Evolutionary conservation across 2,888 invertebrate species (phyloP).

Genomic region (Achlya flavicornis): DNA sequence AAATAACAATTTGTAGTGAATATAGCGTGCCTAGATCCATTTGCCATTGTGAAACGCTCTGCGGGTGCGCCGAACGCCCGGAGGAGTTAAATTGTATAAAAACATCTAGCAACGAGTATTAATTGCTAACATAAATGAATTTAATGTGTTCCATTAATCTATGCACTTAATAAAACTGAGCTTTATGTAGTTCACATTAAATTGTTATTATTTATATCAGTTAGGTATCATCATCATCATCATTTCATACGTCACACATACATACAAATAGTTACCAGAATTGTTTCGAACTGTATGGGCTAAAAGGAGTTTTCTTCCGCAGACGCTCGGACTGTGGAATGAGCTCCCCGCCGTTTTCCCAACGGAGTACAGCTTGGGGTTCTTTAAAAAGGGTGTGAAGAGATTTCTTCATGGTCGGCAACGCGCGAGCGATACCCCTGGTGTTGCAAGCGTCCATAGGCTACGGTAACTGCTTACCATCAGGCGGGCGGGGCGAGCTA

Average conservation of each 20-base stretch:
- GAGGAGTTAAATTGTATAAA: slow-evolving; percentile 54
- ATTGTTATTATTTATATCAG: not conserved
- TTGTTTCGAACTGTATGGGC: no score
- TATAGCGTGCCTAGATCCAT: slow-evolving; percentile 66
- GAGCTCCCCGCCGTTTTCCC: no score
- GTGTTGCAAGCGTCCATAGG: no score
- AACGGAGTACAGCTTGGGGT: no score
- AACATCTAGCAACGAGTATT: slow-evolving; percentile 62
- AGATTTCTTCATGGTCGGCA: no score
- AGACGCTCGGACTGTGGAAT: no score
- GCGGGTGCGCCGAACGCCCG: slow-evolving; percentile 49
- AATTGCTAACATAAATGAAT: slow-evolving; percentile 71
- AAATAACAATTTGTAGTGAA: slow-evolving; percentile 41
- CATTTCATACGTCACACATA: not conserved
- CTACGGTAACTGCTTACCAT: no score
- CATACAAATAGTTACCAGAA: no score
- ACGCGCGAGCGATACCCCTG: no score
- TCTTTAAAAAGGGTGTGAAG: no score
- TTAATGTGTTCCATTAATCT: slow-evolving; percentile 63
- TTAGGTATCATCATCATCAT: not conserved
- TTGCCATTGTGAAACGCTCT: slow-evolving; percentile 46
- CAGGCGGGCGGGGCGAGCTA: no score
- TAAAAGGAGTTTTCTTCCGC: no score
- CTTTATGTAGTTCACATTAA: slow-evolving; percentile 15
- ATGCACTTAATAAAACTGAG: slow-evolving; percentile 37